A percentile compares a stretch with the other conserved stretches of the same genome.
Evolutionary conservation across 1,140 invertebrate genomes (phyloP).

Genomic region (Orussus abietinus): DNA sequence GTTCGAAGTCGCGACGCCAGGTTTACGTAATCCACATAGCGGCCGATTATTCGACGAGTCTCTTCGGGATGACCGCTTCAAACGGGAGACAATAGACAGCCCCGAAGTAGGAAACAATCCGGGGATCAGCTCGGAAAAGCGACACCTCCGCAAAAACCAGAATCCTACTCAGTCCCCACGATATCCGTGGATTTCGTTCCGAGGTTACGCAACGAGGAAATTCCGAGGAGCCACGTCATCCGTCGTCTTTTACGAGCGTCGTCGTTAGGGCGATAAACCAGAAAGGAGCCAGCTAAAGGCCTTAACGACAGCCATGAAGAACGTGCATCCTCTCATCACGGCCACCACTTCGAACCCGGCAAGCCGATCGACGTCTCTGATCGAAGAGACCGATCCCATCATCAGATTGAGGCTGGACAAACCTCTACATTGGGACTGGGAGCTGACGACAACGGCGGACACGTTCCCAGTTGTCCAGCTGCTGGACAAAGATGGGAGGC

Average conservation of each 20-base stretch:
- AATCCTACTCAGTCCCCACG: no score
- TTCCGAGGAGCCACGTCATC: no score
- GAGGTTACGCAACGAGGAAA: no score
- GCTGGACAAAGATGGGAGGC: conserved; percentile 39
- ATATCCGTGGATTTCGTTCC: no score
- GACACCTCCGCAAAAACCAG: no score
- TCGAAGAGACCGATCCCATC: conserved; percentile 26
- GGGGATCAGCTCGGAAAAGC: no score
- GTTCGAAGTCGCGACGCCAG: conserved; percentile 10
- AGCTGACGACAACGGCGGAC: conserved; percentile 41
- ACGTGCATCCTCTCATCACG: conserved; percentile 28
- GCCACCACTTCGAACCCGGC: conserved; percentile 25
- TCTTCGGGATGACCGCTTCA: no score
- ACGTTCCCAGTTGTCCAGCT: conserved; percentile 40
- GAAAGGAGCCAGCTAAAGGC: no score
- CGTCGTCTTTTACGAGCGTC: no score
- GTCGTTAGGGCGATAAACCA: conserved; percentile 3
- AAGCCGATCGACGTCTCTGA: conserved; percentile 1
- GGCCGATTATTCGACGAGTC: no score
- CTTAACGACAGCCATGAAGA: conserved; percentile 24
- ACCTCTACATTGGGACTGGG: conserved; percentile 43
- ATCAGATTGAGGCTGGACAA: conserved; percentile 41
- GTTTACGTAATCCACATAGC: conserved; percentile 17
- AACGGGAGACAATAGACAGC: no score
- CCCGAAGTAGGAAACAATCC: no score